Conservation (phyloP, 2,113 vertebrate genomes). For the Phalacrocorax brasilianus region DNA sequence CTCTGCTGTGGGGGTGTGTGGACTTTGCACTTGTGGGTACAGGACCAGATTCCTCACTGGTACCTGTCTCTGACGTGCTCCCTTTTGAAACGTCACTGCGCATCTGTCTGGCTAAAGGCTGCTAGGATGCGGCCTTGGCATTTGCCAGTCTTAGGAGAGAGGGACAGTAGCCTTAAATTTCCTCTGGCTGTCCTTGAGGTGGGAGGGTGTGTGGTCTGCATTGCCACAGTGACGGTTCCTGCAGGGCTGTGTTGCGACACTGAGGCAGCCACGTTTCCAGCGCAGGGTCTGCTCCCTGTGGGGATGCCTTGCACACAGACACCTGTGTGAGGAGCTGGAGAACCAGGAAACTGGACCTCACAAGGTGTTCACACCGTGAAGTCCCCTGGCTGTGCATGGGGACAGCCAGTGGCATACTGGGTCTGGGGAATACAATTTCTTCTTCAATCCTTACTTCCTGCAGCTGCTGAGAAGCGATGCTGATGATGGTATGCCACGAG, state of each 20-base stretch:
- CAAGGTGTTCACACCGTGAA: no score
- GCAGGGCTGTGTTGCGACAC: not conserved
- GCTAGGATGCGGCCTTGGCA: not conserved
- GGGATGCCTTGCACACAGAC: not conserved
- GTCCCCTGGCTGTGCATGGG: fast-evolving
- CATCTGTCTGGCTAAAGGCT: not conserved
- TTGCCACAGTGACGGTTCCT: not conserved
- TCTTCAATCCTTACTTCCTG: not conserved
- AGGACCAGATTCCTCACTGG: not conserved
- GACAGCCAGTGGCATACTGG: no score
- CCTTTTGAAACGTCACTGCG: fast-evolving
- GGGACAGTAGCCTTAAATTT: not conserved
- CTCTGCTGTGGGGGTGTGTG: no score
- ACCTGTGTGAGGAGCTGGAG: not conserved
- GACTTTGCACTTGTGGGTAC: not conserved
- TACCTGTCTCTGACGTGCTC: fast-evolving
- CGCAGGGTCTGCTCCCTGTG: fast-evolving
- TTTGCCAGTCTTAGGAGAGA: not conserved
- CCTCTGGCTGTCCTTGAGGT: not conserved
- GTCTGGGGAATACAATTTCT: not conserved
- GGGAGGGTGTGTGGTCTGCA: not conserved
- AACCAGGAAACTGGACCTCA: not conserved
- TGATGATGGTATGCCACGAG: not conserved
- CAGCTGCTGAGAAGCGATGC: not conserved
- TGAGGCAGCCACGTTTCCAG: fast-evolving